Evolutionary conservation across 2,888 invertebrate species (phyloP), one percentile per base, ranked within the genome.

Genomic region (Pachycephus smyrnensis): DNA sequence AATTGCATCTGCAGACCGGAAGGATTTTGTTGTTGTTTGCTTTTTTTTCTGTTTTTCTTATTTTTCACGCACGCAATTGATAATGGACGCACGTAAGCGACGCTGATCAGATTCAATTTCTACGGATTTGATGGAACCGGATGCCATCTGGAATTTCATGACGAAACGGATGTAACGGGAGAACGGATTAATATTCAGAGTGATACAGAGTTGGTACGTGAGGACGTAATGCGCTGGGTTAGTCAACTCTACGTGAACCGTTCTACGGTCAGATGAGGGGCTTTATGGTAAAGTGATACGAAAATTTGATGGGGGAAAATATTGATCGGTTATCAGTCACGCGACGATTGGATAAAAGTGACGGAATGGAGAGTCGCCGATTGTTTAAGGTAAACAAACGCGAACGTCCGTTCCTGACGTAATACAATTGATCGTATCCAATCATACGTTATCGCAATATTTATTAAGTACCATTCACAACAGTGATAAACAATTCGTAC

Each of bases 301-400:
- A 71, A 71, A 71, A 71, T 71, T 32, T 32, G 32, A 31, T 33
- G 31, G 9, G 2, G 68, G 68, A 75, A 81, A 75, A 75, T 76
- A 80, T 81, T 73, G 75, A 75, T 30, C 32, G 69, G 35, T 15
- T 77, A 73, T 81, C 75, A 77, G 77, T 76, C 68, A 55, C 33
- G 0, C 15, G 75, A 55, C 23, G 69, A 15, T 68, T 75, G 76
- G 69, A 79, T 76, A 80, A 81, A 80, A 79, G 75, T 37, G 77
- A 75, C 76, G 73, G 36, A 31, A 23, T 32, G 71, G 68, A 69
- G 69, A 35, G 15, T 68, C 68, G 73, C 35, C 31, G 74, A 55
- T 55, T 23, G 55, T 23, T 23, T 23, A 55, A 23, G 69, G 79
- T 79, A 79, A 81, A 81, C 80, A 81, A 79, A 79, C 76, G 78